phyloP scores from a whole-genome alignment of 2,797 vertebrate genomes.

The Labroides dimidiatus region DNA sequence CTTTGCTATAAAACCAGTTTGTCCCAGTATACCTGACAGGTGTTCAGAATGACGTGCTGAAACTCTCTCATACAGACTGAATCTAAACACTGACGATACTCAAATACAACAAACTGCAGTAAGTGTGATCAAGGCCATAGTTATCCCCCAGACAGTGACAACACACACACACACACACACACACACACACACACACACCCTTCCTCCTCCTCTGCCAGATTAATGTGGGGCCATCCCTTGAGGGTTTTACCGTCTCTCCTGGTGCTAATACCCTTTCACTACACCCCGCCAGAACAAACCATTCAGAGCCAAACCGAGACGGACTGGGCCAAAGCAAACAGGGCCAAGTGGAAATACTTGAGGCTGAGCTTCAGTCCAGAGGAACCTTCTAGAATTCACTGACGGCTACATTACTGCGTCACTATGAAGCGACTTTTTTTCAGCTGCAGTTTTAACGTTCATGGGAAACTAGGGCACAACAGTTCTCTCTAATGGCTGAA shows the following conservation, averaged over 20 bases:
- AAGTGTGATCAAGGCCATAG: slow-evolving; percentile 21
- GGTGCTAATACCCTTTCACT: slow-evolving; percentile 66
- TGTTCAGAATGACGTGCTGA: no score
- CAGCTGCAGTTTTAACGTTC: slow-evolving; percentile 15
- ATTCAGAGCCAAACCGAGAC: slow-evolving; percentile 60
- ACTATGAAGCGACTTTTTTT: slow-evolving; percentile 13
- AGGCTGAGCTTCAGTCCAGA: slow-evolving; percentile 36
- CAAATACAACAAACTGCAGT: not conserved
- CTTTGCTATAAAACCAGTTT: no score
- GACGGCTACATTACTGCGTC: slow-evolving; percentile 18
- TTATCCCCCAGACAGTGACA: slow-evolving; percentile 35
- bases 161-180: slow-evolving; percentile 34
- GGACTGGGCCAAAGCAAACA: slow-evolving; percentile 62
- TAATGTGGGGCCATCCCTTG: slow-evolving; percentile 54
- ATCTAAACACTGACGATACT: no score
- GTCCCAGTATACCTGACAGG: no score
- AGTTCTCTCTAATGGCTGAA: slow-evolving; percentile 27
- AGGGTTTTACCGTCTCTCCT: slow-evolving; percentile 67
- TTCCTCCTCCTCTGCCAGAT: slow-evolving; percentile 62
- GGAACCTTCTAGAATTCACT: slow-evolving; percentile 30
- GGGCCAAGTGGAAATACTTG: slow-evolving; percentile 45
- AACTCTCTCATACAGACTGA: not conserved
- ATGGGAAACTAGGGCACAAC: slow-evolving; percentile 13
- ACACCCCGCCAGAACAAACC: slow-evolving; percentile 62
- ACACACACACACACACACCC: slow-evolving; percentile 47